Evolutionary conservation across 2,888 invertebrate species (phyloP), one percentile per base, ranked within the genome.

Genomic region (Drosophila melanosoma): DNA sequence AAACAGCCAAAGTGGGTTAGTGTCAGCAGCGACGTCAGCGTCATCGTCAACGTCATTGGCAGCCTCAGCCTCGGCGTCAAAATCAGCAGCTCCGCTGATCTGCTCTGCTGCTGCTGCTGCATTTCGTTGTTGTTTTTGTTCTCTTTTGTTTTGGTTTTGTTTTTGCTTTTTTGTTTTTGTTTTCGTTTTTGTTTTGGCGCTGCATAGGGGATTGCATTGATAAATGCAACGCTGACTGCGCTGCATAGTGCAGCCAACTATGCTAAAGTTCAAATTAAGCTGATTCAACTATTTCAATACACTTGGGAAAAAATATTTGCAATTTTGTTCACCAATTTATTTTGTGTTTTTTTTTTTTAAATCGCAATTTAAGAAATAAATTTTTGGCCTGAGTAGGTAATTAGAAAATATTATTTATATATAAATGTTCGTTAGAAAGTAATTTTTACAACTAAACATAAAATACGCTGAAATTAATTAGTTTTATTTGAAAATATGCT

Each of bases 1-100:
- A 23, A 62, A 66, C 42, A 78, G 48, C 26, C 60, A 74, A 80
- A 84, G 59, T 80, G 81, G 86, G 82, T 86, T 67, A 82, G 74
- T 86, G 82, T 86, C 82, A 81, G 63, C 69, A 57, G 53, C 75
- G 57, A 35, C 68, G 60, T 56, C 56, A 61, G 15, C 49, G 74
- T 62, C 45, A 40, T 4, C 49, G 36, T 54, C 48, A 10, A 11
- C 60, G 54, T 49, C 59, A 15, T 4, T 49, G 51, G 42, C 57
- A 32, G 23, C 35, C 35, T 48, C 42, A 32, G 1, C 38, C 45
- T 59, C 35, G 26, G 11, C 60, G 42, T 49, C 52, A 11, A 12
- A 49, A 42, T 36, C 59, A n/a, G 4, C 51, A 52, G 36, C 42
- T 12, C 3, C 11, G 26, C 35, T 36, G 53, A 36, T 53, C 6